A percentile compares a stretch with the other conserved stretches of the same genome.
These are phyloP conservation scores for Idaea dimidiata DNA, from an alignment of 2,888 invertebrate species.

Conservation along the genomic window DNA sequence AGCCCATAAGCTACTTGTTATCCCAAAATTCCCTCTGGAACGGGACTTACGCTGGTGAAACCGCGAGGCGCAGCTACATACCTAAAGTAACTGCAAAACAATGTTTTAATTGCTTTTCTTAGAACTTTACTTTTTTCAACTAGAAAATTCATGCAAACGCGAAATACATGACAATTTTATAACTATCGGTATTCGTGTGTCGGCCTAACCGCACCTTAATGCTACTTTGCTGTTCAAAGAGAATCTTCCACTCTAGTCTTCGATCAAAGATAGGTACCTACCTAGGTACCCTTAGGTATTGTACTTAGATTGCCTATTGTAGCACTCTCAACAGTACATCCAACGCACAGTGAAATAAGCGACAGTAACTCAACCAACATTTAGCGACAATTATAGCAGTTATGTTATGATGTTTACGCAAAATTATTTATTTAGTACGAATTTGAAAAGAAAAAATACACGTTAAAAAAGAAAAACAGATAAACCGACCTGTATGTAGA, in stretches of 20 bases:
- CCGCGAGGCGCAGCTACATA: no score
- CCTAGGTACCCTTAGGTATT: slow-evolving; percentile 7
- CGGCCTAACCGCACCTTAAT: slow-evolving; percentile 2
- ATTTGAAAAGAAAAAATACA: no score
- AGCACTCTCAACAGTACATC: slow-evolving; percentile 17
- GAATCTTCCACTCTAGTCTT: slow-evolving; percentile 18
- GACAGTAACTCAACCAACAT: neutral
- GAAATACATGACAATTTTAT: slow-evolving; percentile 27
- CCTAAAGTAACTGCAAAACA: neutral
- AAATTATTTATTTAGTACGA: no score
- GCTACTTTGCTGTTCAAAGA: slow-evolving; percentile 21
- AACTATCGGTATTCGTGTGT: slow-evolving; percentile 22
- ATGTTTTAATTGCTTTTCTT: neutral
- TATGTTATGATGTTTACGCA: no score
- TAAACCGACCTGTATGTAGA: no score
- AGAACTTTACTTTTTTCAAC: neutral
- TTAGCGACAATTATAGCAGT: no score
- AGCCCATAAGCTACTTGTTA: no score
- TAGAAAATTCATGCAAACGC: neutral
- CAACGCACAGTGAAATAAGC: neutral
- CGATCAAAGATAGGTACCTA: slow-evolving; percentile 16
- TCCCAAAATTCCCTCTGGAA: no score
- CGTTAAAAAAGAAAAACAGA: no score
- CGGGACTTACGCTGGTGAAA: no score
- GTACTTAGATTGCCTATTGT: slow-evolving; percentile 3